Base-by-base conservation (phyloP, 2,113 vertebrate genomes). In the Eulacestoma nigropectus region DNA sequence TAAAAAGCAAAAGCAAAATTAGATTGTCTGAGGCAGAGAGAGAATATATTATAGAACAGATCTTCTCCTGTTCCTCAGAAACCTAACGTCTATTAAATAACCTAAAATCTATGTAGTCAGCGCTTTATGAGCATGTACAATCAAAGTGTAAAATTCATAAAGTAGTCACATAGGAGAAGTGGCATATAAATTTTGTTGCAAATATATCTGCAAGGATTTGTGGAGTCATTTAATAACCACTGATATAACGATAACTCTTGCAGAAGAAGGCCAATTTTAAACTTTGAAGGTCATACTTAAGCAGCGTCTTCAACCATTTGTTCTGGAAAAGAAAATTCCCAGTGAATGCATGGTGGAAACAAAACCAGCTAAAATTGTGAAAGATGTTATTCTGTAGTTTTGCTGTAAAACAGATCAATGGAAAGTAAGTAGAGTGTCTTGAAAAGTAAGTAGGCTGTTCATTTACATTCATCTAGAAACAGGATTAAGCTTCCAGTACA, bases 111-210 rank as follows among this genome's bases (percentile, higher is more conserved):
- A 56, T 37, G 16, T 46, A 87, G 77, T 88, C 76, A 92, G 78
- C 25, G 3, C 56, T 89, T 86, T 49, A 70, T 57, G 25, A 84
- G 11, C 63, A 84, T 41, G 67, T 91, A 80, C 55, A 85, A 64
- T 78, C 81, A 76, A 81, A 91, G 63, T 41, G 39, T 41, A 88
- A 88, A 93, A 91, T 84, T 87, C 70, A 91, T 77, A 88, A 73
- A 77, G 30, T 72, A 96, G 75, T 92, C 82, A 87, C 68, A 90
- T 8, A 89, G 56, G 59, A 90, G 29, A 92, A 92, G 37, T 81
- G 29, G 9, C 4, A 1, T 75, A 72, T 64, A 88, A 90, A 88
- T 94, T 84, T 67, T 89, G 13, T 81, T 68, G 25, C 18, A 83
- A 86, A 78, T 87, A 81, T 41, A 80, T 83, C 49, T 68, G 75